Percentiles rank a stretch among this genome's conserved stretches.
Conservation (phyloP, 2,797 vertebrate genomes). For the Esox lucius region DNA sequence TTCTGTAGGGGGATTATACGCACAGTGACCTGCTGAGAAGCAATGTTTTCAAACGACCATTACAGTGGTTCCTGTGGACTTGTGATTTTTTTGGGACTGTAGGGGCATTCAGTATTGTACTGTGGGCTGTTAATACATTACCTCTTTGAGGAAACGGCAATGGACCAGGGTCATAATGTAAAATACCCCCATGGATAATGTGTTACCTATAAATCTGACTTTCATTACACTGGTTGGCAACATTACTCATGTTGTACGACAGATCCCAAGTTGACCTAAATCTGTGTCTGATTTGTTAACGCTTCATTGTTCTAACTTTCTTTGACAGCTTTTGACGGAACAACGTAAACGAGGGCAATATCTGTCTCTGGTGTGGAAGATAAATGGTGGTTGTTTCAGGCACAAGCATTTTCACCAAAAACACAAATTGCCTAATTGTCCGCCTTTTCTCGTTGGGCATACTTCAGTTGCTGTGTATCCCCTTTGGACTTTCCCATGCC, state of each 20-base stretch:
- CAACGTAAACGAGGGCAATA: slow-evolving; percentile 61
- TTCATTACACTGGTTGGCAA: slow-evolving; percentile 19
- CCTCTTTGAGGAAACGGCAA: too few relatives aligned
- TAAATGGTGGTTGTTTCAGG: slow-evolving; percentile 68
- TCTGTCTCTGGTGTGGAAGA: slow-evolving; percentile 56
- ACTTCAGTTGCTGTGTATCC: slow-evolving; percentile 58
- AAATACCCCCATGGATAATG: slow-evolving; percentile 53
- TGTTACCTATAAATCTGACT: slow-evolving; percentile 58
- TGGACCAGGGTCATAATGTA: slow-evolving; percentile 53
- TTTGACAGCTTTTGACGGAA: slow-evolving; percentile 54
- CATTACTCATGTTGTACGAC: background rate
- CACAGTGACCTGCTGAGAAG: background rate
- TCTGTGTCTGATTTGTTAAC: slow-evolving; percentile 51
- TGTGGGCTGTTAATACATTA: background rate
- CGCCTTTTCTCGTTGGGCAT: slow-evolving; percentile 60
- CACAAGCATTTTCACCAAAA: slow-evolving; percentile 70
- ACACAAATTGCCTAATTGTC: slow-evolving; percentile 69
- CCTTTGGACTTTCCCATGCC: slow-evolving; percentile 79
- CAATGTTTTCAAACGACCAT: background rate
- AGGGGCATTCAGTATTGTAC: slow-evolving; percentile 48
- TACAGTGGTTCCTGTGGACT: slow-evolving; percentile 17
- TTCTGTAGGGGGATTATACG: background rate
- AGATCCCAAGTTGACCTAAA: slow-evolving; percentile 40
- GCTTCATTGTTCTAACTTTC: slow-evolving; percentile 45
- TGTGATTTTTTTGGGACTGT: slow-evolving; percentile 29